Conservation (phyloP, 2,888 invertebrate genomes). For the Polyploca ridens region DNA sequence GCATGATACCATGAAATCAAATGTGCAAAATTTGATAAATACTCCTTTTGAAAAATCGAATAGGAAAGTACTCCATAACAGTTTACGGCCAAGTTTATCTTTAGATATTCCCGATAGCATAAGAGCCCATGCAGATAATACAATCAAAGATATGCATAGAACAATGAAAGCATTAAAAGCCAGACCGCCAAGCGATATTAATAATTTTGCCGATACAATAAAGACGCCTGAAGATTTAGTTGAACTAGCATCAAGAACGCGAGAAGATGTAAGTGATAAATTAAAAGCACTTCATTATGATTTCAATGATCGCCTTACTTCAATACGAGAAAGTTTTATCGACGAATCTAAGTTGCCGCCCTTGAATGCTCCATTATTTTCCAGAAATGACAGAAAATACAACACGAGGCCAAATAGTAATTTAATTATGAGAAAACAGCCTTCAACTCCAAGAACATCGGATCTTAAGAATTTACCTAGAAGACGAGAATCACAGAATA, state of each 20-base stretch:
- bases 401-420: slow-evolving; percentile 21
- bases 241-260: slow-evolving; percentile 48
- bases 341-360: slow-evolving; percentile 43
- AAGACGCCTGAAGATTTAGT: slow-evolving; percentile 52
- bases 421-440: slow-evolving; percentile 18
- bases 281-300: slow-evolving; percentile 62
- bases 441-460: slow-evolving; percentile 15
- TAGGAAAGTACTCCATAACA: slow-evolving; percentile 32
- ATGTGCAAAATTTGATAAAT: slow-evolving; percentile 38
- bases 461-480: slow-evolving; percentile 6
- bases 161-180: slow-evolving; percentile 48
- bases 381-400: slow-evolving; percentile 15
- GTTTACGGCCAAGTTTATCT: slow-evolving; percentile 20
- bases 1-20: slow-evolving; percentile 32
- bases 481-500: slow-evolving; percentile 11
- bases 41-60: slow-evolving; percentile 31
- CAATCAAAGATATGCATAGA: slow-evolving; percentile 53
- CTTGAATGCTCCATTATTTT: slow-evolving; percentile 22
- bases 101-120: slow-evolving; percentile 46
- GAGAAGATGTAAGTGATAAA: slow-evolving; percentile 64
- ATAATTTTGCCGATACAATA: slow-evolving; percentile 35
- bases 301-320: slow-evolving; percentile 62
- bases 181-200: slow-evolving; percentile 23
- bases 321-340: slow-evolving; percentile 53
- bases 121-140: slow-evolving; percentile 49